Percentiles rank a stretch among this genome's conserved stretches.
These are phyloP conservation scores for Amniataba percoides DNA, from an alignment of 2,797 vertebrate species.

Conservation along the genomic window DNA sequence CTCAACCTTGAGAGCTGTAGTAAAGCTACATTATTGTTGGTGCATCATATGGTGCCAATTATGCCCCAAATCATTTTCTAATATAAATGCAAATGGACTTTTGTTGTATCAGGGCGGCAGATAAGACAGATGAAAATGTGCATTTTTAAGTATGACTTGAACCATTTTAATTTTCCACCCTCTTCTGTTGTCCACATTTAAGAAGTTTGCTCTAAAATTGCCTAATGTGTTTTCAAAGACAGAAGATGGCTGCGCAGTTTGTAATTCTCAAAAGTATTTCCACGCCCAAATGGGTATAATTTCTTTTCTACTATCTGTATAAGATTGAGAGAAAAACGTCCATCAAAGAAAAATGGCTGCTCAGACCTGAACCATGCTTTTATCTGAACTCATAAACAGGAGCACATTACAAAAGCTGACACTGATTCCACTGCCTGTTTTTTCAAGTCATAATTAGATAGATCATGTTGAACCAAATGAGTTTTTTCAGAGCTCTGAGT, in stretches of 20 bases:
- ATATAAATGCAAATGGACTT: slow-evolving; percentile 78
- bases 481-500: slow-evolving; percentile 26
- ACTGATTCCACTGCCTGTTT: slow-evolving; percentile 5
- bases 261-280: background rate
- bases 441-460: slow-evolving; percentile 18
- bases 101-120: slow-evolving; percentile 34
- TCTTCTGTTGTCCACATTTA: slow-evolving; percentile 27
- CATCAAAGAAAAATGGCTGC: slow-evolving; percentile 49
- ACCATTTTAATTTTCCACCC: slow-evolving; percentile 44
- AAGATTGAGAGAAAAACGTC: slow-evolving; percentile 1
- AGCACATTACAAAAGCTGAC: slow-evolving; percentile 17
- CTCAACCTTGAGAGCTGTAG: background rate
- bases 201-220: slow-evolving; percentile 44
- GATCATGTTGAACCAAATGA: background rate
- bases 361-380: slow-evolving; percentile 22
- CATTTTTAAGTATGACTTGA: slow-evolving; percentile 18
- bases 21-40: background rate
- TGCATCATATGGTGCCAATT: slow-evolving; percentile 34
- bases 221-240: slow-evolving; percentile 50
- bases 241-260: slow-evolving; percentile 29
- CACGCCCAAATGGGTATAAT: slow-evolving; percentile 6
- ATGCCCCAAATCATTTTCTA: slow-evolving; percentile 43
- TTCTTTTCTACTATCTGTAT: slow-evolving; percentile 4
- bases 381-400: slow-evolving; percentile 42
- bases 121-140: slow-evolving; percentile 44